These are phyloP conservation scores for Pelobates cultripes DNA, from an alignment of 2,797 vertebrate genomes.

Conservation along the genomic window DNA sequence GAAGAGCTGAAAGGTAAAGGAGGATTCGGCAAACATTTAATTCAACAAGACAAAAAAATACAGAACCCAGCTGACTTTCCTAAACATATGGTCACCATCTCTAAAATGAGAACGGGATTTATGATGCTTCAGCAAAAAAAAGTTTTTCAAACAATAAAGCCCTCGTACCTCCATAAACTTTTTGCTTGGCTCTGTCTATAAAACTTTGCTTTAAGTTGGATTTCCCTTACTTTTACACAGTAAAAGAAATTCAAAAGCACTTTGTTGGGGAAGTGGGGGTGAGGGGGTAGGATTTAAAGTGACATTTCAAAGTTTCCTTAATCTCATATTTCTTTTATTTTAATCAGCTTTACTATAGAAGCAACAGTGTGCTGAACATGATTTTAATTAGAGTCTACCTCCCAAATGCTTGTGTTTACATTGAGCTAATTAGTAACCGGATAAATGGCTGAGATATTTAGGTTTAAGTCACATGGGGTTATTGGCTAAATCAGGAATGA, in stretches of 20 bases:
- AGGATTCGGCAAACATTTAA: conserved; percentile 21
- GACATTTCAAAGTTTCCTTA: conserved; percentile 9
- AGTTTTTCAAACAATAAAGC: background rate
- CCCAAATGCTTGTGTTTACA: conserved; percentile 28
- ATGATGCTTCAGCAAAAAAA: conserved; percentile 17
- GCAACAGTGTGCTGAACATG: conserved; percentile 12
- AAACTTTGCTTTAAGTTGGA: conserved; percentile 58
- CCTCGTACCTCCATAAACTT: conserved; percentile 19
- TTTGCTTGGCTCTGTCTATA: conserved; percentile 25
- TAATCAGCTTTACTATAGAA: conserved; percentile 31
- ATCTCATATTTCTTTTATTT: conserved; percentile 14
- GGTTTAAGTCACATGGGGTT: too few relatives aligned
- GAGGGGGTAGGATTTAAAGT: conserved; percentile 28
- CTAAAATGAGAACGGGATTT: conserved; percentile 35
- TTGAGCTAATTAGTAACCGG: conserved; percentile 42
- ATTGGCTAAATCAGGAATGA: too few relatives aligned
- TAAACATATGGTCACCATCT: conserved; percentile 56
- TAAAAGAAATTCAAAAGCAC: background rate
- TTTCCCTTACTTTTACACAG: conserved; percentile 32
- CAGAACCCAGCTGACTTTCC: conserved; percentile 50
- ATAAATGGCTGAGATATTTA: conserved; percentile 10
- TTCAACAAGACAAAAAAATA: conserved; percentile 47
- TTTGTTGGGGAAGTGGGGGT: conserved; percentile 51
- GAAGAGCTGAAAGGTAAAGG: conserved; percentile 57
- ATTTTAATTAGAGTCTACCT: conserved; percentile 9